These are phyloP conservation scores for Pristis pectinata DNA, from an alignment of 2,797 vertebrate genomes.

Conservation along the genomic window DNA sequence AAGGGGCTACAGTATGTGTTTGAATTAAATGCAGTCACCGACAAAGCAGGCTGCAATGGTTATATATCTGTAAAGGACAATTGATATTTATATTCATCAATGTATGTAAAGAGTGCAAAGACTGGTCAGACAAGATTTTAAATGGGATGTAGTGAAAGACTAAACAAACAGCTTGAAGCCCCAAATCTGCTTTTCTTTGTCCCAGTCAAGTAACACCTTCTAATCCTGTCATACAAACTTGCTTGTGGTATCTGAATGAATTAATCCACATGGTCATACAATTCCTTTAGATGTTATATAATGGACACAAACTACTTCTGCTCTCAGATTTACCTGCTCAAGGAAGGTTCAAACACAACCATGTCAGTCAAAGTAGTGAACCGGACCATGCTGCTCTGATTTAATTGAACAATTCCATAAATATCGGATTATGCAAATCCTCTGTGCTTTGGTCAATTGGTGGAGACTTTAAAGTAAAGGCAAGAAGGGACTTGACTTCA, in stretches of 20 bases:
- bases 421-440: constrained; percentile 15
- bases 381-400: neutral
- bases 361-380: neutral
- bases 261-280: neutral
- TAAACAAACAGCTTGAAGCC: constrained; percentile 10
- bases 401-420: neutral
- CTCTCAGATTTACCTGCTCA: neutral
- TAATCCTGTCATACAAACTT: constrained; percentile 24
- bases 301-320: neutral
- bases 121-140: neutral
- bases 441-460: neutral
- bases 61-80: neutral
- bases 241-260: neutral
- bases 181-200: constrained; percentile 31
- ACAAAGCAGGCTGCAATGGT: neutral
- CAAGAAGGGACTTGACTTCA: neutral
- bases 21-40: neutral
- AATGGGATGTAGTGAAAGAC: constrained; percentile 12
- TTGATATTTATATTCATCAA: neutral
- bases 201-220: neutral
- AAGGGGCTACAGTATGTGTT: neutral
- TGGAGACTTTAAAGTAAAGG: neutral
- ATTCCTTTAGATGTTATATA: neutral
- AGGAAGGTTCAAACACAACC: neutral
- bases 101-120: neutral